Evolutionary conservation across 64 coral and sea anemone species (phyloP).

Genomic region (Pocillopora damicornis): DNA sequence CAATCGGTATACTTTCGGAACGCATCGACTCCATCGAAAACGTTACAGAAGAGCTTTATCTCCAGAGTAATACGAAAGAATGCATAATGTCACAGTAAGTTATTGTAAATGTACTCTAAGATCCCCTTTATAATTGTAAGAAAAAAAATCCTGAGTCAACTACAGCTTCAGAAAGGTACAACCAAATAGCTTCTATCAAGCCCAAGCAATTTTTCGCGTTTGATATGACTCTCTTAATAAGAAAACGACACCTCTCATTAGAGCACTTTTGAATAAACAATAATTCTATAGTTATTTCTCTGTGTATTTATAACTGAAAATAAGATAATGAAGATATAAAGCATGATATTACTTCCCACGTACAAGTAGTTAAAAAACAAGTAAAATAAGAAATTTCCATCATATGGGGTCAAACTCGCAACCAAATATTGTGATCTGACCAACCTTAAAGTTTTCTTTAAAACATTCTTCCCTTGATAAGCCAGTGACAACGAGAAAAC

Average conservation of each 20-base stretch:
- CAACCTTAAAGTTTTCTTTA: neutral
- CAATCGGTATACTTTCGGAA: neutral
- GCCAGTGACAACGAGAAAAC: neutral
- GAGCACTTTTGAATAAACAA: neutral
- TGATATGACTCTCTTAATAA: neutral
- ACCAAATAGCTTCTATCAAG: too few species aligned
- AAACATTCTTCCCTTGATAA: neutral
- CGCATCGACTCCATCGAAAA: neutral
- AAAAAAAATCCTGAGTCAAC: too few species aligned
- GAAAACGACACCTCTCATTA: neutral
- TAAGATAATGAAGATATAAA: neutral
- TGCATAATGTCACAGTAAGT: neutral
- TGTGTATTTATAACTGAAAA: neutral
- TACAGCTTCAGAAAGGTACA: too few species aligned
- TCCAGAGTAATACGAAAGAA: neutral
- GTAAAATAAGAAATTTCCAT: neutral
- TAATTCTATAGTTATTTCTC: constrained; percentile 1
- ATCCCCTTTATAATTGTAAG: too few species aligned
- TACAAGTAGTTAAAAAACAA: constrained; percentile 8
- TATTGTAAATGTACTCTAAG: neutral
- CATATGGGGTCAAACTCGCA: neutral
- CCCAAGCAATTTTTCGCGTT: neutral
- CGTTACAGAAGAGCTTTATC: neutral
- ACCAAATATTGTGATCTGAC: neutral
- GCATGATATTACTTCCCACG: neutral